A percentile compares a stretch with the other conserved stretches of the same genome.
phyloP scores from a whole-genome alignment of 1,140 invertebrate genomes.

The Heliconius congener region DNA sequence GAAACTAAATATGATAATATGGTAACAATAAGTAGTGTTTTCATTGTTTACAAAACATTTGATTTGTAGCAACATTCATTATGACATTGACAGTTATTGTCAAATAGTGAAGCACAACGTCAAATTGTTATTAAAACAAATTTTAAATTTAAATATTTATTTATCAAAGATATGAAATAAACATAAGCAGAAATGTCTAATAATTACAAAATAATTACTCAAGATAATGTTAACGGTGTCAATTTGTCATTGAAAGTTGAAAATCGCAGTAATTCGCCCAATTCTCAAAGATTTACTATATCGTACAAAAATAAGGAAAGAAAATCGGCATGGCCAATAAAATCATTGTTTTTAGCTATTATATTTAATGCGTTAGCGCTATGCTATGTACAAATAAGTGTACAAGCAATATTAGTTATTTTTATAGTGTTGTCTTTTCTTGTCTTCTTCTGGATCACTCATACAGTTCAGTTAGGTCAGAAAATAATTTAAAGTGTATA shows the following conservation, averaged over 20 bases:
- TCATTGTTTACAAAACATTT: background rate
- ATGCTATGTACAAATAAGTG: slow-evolving; percentile 59
- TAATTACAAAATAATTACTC: slow-evolving; percentile 43
- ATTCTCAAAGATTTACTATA: slow-evolving; percentile 63
- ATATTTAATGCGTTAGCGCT: slow-evolving; percentile 64
- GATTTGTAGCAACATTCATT: background rate
- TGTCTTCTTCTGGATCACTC: slow-evolving; percentile 69
- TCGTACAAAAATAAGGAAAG: slow-evolving; percentile 60
- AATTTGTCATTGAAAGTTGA: slow-evolving; percentile 56
- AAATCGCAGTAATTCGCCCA: slow-evolving; percentile 49
- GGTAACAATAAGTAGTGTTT: no score
- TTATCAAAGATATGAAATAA: background rate
- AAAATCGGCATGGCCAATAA: slow-evolving; percentile 53
- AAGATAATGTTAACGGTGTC: slow-evolving; percentile 71
- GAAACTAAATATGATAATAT: no score
- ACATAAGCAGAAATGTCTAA: slow-evolving; percentile 41
- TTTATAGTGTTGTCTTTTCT: slow-evolving; percentile 63
- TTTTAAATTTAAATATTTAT: background rate
- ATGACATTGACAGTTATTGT: background rate
- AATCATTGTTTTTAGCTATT: slow-evolving; percentile 60
- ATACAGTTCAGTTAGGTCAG: slow-evolving; percentile 72
- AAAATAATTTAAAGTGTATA: background rate
- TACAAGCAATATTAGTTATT: slow-evolving; percentile 58
- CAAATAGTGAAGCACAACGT: background rate
- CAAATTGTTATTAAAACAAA: background rate